Conservation (phyloP, 2,888 invertebrate genomes). For the Drosophila rubida region DNA sequence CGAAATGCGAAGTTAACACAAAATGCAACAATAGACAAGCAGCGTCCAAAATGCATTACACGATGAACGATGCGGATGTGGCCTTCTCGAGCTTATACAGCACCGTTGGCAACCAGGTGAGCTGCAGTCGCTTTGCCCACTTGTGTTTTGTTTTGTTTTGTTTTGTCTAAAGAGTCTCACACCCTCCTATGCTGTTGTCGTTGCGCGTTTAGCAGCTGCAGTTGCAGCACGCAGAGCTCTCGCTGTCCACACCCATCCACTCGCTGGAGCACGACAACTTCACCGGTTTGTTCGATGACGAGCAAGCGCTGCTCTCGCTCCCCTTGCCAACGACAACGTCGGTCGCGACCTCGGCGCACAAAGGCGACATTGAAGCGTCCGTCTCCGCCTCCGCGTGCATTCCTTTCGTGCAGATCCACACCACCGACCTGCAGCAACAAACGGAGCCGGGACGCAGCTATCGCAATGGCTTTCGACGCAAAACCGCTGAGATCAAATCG, state of each 20-base stretch:
- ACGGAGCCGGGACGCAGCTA: slow-evolving; percentile 77
- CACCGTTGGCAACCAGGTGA: slow-evolving; percentile 75
- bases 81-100: slow-evolving; percentile 73
- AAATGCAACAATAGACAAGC: slow-evolving; percentile 52
- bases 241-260: slow-evolving; percentile 71
- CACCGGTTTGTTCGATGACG: slow-evolving; percentile 65
- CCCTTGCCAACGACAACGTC: slow-evolving; percentile 7
- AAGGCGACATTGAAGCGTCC: slow-evolving; percentile 1
- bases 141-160: slow-evolving; percentile 18
- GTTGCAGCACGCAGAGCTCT: slow-evolving; percentile 53
- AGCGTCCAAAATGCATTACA: slow-evolving; percentile 40
- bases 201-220: slow-evolving; percentile 30
- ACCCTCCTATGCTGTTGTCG: slow-evolving; percentile 26
- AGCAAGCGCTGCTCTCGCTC: slow-evolving; percentile 44
- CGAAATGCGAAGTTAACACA: slow-evolving; percentile 56
- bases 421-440: slow-evolving; percentile 81
- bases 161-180: background rate
- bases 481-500: slow-evolving; percentile 81
- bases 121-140: slow-evolving; percentile 21
- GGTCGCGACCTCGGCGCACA: slow-evolving; percentile 18
- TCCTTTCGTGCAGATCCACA: slow-evolving; percentile 83
- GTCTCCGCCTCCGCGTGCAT: slow-evolving; percentile 42
- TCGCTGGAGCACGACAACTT: slow-evolving; percentile 66
- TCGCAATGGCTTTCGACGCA: slow-evolving; percentile 80
- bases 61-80: slow-evolving; percentile 82